Conservation (phyloP, 2,113 vertebrate genomes). For the Catharus bicknelli region DNA sequence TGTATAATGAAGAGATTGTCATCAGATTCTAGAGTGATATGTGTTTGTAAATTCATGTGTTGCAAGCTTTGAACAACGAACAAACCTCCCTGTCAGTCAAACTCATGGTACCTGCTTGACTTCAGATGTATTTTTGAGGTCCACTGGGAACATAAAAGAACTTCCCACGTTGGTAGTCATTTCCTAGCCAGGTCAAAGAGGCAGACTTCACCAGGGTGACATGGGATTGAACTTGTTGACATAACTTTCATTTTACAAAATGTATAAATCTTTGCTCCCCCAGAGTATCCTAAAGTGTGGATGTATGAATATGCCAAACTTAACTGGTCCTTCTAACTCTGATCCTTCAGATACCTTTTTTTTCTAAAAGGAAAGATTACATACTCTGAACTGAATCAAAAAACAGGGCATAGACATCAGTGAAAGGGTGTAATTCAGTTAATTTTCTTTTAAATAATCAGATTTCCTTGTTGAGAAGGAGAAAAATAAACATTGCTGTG, state of each 20-base stretch:
- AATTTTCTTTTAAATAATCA: neutral
- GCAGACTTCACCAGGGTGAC: neutral
- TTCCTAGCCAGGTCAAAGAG: neutral
- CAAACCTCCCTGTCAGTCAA: neutral
- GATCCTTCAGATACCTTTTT: neutral
- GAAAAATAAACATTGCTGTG: neutral
- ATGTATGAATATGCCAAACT: neutral
- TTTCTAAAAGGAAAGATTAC: neutral
- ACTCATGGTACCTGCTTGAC: neutral
- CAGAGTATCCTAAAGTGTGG: neutral
- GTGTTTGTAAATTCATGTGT: constrained; percentile 7
- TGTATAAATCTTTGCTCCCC: neutral
- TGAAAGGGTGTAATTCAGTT: neutral
- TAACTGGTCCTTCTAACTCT: neutral
- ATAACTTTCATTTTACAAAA: neutral
- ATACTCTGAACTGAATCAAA: neutral
- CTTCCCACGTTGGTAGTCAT: fast-evolving
- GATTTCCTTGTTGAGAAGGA: neutral
- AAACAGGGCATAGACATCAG: neutral
- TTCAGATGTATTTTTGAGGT: neutral
- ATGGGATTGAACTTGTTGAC: fast-evolving
- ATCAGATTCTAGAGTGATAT: neutral
- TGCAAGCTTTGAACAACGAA: neutral
- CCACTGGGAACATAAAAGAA: neutral
- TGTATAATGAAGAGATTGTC: neutral